Evolutionary conservation across 2,113 vertebrate species (phyloP), one percentile per base, ranked within the genome.

Genomic region (Solea solea): DNA sequence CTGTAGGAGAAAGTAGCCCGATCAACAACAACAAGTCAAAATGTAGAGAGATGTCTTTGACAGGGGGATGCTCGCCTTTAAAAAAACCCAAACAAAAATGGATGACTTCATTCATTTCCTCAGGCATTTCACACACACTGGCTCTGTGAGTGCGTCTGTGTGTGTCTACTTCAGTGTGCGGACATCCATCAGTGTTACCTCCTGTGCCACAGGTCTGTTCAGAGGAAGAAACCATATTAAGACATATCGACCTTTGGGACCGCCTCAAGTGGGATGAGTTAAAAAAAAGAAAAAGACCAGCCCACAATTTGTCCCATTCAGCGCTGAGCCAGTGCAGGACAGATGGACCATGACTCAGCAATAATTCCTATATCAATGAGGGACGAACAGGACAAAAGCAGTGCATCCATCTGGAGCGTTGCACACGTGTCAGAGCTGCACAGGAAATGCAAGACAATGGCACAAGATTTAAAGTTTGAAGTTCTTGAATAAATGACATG

Each of bases 281-380:
- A 27, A 62, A 58, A 72, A 77, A 21, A 21, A 21, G 21, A 21
- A 21, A 21, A 55, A 45, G 27, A 57, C 1, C 2, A 79, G 34
- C 42, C 59, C 34, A 61, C 67, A 60, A 40, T 68, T 69, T 66
- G 82, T 76, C 69, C 83, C 3, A 85, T 78, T 86, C 77, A 86
- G 82, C 49, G 1, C 42, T 50, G 72, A 61, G 67, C 44, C 54
- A 74, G 42, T 39, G 70, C 52, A 61, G 66, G 84, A 89, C 86
- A 88, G 84, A 82, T 72, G 81, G 79, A 72, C 66, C 72, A 75
- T 90, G 89, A 84, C 73, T 87, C 88, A 90, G 84, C 86, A 82
- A 56, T 73, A 64, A 60, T 40, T 64, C 65, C 69, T 59, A 21
- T 21, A 21, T 78, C 61, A 80, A 63, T 70, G 63, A 83, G 42